Percentiles rank a stretch among this genome's conserved stretches.
phyloP scores from a whole-genome alignment of 2,113 vertebrate genomes.

The Tautogolabrus adspersus region DNA sequence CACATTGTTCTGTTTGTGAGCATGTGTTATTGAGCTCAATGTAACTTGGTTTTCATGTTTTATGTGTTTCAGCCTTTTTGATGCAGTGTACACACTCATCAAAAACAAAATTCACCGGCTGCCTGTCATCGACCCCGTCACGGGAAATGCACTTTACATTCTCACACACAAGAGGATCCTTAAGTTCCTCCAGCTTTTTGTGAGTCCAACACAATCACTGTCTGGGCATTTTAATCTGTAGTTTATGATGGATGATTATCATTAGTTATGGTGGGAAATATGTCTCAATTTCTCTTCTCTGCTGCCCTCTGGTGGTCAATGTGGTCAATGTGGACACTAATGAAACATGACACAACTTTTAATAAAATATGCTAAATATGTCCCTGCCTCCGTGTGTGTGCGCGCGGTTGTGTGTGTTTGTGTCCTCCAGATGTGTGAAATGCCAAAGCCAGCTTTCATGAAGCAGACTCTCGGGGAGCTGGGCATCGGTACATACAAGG shows the following conservation, averaged over 20 bases:
- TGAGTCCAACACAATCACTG: slow-evolving; percentile 83
- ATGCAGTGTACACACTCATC: slow-evolving; percentile 98
- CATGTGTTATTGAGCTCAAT: neutral
- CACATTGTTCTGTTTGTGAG: neutral
- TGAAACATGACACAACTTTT: neutral
- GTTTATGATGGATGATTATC: neutral
- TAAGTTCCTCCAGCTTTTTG: slow-evolving; percentile 99
- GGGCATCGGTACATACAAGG: slow-evolving; percentile 94
- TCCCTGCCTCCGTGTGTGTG: neutral
- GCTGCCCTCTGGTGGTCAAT: slow-evolving; percentile 65
- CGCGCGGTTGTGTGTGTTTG: neutral
- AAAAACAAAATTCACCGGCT: slow-evolving; percentile 99
- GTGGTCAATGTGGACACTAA: slow-evolving; percentile 36
- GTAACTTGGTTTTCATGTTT: slow-evolving; percentile 15
- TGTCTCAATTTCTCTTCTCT: slow-evolving; percentile 19
- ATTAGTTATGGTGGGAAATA: neutral
- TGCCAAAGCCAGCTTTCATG: slow-evolving; percentile 99
- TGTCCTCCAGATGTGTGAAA: slow-evolving; percentile 91
- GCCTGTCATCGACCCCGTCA: slow-evolving; percentile 98
- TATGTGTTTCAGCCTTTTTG: slow-evolving; percentile 89
- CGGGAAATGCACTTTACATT: slow-evolving; percentile 99
- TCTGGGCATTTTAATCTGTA: neutral
- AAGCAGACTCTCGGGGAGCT: slow-evolving; percentile 94
- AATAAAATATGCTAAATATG: neutral
- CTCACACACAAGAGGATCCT: slow-evolving; percentile 99